Base-by-base conservation (phyloP, 1,140 invertebrate species). In the Nilaparvata lugens region DNA sequence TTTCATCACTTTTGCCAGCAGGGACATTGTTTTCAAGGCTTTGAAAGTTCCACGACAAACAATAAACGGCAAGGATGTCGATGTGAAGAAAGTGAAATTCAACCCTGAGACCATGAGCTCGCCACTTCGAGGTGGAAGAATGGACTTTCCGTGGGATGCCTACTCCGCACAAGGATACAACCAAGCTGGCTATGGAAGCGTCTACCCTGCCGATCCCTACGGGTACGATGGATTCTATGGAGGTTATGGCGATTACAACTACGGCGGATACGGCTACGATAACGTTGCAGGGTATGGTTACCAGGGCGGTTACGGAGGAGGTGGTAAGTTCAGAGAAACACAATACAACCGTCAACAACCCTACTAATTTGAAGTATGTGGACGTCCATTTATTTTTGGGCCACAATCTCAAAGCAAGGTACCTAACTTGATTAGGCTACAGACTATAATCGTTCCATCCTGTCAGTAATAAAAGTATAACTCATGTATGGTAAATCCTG, bases 1-100 rank as follows among this genome's bases (percentile, higher is more conserved):
- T 66, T 86, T 86, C 66, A 79, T 86, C 38, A 83, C 83, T 0
- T 86, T 84, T 68, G 83, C 84, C 51, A 78, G 80, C 4, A 79
- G 80, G 61, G 78, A 82, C 52, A 78, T 82, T 1, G 82, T 82
- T 5, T 80, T 83, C 63, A 77, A 81, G 58, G 72, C 83, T n/a
- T 69, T 84, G 18, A 82, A 83, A 61, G 76, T 78, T 31, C 77
- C 80, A 0, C 83, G 82, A 65, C 83, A 86, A 67, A 80, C 74
- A 42, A 81, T 86, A 61, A 81, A 81, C 52, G 81, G 78, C 11
- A 83, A 84, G 65, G 81, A 84, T 70, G 80, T 83, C 13, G 77
- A 79, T 60, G 77, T 79, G 0, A 78, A 78, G 62, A 78, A 78
- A 66, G 78, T 79, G 1, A 77, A 76, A 65, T 73, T 76, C 13